Base-by-base conservation (phyloP, 2,113 vertebrate genomes). In the Zosterops hypoxanthus region DNA sequence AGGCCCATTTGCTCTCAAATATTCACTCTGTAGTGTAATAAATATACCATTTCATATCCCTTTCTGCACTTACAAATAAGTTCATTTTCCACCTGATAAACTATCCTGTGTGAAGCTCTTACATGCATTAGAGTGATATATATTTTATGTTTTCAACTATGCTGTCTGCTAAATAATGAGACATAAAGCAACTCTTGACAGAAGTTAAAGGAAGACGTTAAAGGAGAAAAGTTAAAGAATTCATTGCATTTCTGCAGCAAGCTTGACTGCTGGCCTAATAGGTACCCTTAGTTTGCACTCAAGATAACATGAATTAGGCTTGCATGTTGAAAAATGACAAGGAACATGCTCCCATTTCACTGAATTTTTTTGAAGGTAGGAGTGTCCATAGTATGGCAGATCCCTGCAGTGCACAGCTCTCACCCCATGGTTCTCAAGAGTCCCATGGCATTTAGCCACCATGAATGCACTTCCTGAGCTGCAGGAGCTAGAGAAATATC, bases 61-160 rank as follows among this genome's bases (percentile, higher is more conserved):
- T 77, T 82, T 69, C 42, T 63, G 36, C 83, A 42, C 56, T 90
- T 71, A 61, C 6, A 68, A 33, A 0, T 63, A 52, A 85, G 25
- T 69, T 69, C 8, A 50, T 81, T 89, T 88, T 83, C 81, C 56
- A 70, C 28, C 21, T 61, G 44, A 71, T 25, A 41, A 68, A 61
- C 21, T 68, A 36, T 25, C 41, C 10, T 9, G 7, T 86, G 28
- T 84, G 41, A 64, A 76, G 41, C 9, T 88, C 19, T 63, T 42
- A 25, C 0, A 0, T 64, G 31, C 5, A 0, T 72, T 44, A 52
- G 66, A 53, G 10, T 42, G 29, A 64, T n/a, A 2, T n/a, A 2
- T 68, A 50, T 82, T 59, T 90, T 34, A 60, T 49, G 3, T n/a
- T 88, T 85, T 73, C 79, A 92, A 28, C 39, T 73, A 24, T 2